Base-by-base conservation (phyloP, 1,140 invertebrate species). In the Melitaea cinxia region DNA sequence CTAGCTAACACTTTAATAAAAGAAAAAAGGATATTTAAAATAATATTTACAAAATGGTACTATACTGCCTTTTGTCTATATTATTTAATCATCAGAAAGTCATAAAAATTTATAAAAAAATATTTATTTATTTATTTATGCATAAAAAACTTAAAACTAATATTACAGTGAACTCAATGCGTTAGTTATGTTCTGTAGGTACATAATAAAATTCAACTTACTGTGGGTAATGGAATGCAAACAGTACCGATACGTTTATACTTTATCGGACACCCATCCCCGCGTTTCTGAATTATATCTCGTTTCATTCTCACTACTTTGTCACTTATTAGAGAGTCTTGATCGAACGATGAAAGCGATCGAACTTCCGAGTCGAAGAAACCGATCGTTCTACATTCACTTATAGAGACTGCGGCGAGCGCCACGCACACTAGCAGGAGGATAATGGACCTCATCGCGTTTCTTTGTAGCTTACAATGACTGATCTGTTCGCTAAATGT, bases 381-480 rank as follows among this genome's bases (percentile, higher is more conserved):
- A n/a, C 55, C 24, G 37, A 57, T 15, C 23, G 37, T 24, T 45
- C 39, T 23, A 9, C 37, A 57, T 26, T 57, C 55, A 0, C 24
- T n/a, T n/a, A n/a, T n/a, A n/a, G n/a, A 5, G 14, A 28, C 9
- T 2, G n/a, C 39, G 0, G 12, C 17, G 55, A 57, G 37, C 37
- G 14, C 39, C 1, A 57, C 19, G 37, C 55, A 15, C 15, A n/a
- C 15, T n/a, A 15, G 23, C 17, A 57, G 1, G 26, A 57, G 55
- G 39, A 57, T 15, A 45, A 57, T 19, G 7, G 55, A 45, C 55
- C 15, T 26, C 55, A 57, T 57, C 26, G 14, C 17, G 37, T 15
- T 17, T 14, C 24, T 57, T n/a, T 24, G 1, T 1, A 14, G 45
- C 24, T 57, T 15, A n/a, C 17, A 39, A 23, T 33, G 24, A 57